Evolutionary conservation across 2,797 vertebrate genomes (phyloP).

Genomic region (Melanotaenia pygmaea): DNA sequence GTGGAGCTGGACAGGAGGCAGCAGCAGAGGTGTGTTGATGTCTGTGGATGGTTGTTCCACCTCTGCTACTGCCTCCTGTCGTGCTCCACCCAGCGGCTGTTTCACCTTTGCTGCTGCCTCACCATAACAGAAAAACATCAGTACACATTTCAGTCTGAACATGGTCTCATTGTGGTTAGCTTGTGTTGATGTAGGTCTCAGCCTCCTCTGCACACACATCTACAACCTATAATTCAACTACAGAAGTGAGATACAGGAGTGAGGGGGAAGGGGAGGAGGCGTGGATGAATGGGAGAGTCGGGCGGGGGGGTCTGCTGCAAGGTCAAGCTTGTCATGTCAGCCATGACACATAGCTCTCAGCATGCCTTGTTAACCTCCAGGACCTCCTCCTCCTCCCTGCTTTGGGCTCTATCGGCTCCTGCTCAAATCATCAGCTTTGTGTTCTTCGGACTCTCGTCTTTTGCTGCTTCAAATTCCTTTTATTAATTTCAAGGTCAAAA

Average conservation of each 20-base stretch:
- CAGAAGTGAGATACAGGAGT: conserved; percentile 19
- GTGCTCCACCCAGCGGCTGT: too few relatives aligned
- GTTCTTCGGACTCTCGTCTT: background rate
- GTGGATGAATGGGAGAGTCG: conserved; percentile 16
- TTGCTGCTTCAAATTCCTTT: background rate
- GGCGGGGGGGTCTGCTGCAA: conserved; percentile 69
- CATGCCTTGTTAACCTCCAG: conserved; percentile 75
- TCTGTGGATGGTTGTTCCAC: too few relatives aligned
- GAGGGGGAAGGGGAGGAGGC: background rate
- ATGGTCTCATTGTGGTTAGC: background rate
- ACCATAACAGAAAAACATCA: too few relatives aligned
- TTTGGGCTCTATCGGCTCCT: conserved; percentile 22
- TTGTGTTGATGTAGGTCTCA: background rate
- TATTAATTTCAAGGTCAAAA: background rate
- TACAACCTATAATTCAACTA: background rate
- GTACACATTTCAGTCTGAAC: too few relatives aligned
- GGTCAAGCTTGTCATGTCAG: conserved; percentile 83
- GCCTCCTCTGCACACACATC: background rate
- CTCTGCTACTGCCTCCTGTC: too few relatives aligned
- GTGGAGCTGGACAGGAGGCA: too few relatives aligned
- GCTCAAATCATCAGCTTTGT: conserved; percentile 32
- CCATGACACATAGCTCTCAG: conserved; percentile 80
- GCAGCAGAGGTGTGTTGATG: too few relatives aligned
- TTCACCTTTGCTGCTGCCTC: too few relatives aligned
- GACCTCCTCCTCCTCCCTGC: conserved; percentile 44